phyloP scores from a whole-genome alignment of 2,888 invertebrate species.

The Bombylius discolor region DNA sequence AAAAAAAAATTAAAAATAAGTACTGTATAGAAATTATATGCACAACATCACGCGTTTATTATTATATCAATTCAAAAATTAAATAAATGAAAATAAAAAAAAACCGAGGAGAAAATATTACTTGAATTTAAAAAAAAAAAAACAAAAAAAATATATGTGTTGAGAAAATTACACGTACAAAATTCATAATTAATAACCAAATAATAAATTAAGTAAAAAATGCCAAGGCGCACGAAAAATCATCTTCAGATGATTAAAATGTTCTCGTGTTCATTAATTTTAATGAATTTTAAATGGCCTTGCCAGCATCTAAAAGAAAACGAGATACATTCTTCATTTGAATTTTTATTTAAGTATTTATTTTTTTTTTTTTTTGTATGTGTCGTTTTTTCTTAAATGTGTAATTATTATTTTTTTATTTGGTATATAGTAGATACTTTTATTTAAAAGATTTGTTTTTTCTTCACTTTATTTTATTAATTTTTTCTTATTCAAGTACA shows the following conservation, averaged over 20 bases:
- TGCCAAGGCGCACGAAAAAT: constrained; percentile 3
- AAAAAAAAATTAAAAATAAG: too few relatives aligned
- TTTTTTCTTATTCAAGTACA: too few relatives aligned
- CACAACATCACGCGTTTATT: too few relatives aligned
- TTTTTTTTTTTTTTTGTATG: too few relatives aligned
- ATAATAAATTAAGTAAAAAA: constrained; percentile 10
- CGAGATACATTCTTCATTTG: not conserved
- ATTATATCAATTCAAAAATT: too few relatives aligned
- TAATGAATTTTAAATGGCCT: constrained; percentile 16
- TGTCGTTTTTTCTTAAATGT: too few relatives aligned
- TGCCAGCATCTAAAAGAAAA: constrained; percentile 2
- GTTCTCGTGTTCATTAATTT: constrained; percentile 22
- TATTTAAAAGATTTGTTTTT: too few relatives aligned
- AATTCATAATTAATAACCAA: constrained; percentile 11
- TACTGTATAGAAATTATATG: too few relatives aligned
- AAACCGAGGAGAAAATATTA: not conserved
- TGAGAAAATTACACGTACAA: constrained; percentile 5
- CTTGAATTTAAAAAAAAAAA: not conserved
- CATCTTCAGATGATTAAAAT: constrained; percentile 19
- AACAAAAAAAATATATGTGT: not conserved
- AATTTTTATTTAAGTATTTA: not conserved
- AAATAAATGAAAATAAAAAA: not conserved
- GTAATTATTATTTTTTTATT: too few relatives aligned
- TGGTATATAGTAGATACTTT: too few relatives aligned
- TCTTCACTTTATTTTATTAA: too few relatives aligned